phyloP scores from a whole-genome alignment of 2,888 invertebrate genomes.

The Zygogramma bicolorata region DNA sequence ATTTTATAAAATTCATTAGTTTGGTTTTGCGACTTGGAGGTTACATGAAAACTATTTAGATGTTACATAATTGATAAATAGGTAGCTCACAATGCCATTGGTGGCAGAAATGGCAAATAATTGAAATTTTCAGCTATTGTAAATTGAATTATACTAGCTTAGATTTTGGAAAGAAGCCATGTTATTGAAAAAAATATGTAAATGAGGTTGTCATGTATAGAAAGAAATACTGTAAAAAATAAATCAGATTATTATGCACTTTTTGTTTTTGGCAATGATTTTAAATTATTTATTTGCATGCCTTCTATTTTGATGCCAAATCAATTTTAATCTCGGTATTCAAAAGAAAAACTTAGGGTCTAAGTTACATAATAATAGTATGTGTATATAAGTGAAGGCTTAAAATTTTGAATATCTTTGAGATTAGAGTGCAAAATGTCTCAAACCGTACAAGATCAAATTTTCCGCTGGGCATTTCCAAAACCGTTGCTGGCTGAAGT shows the following conservation, averaged over 20 bases:
- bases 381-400: constrained; percentile 48
- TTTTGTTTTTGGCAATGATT: constrained; percentile 4
- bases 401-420: constrained; percentile 47
- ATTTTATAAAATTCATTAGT: not conserved
- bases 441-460: constrained; percentile 46
- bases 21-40: constrained; percentile 5
- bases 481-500: constrained; percentile 31
- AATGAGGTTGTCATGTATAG: constrained; percentile 4
- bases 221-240: constrained; percentile 18
- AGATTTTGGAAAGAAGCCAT: not conserved
- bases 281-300: constrained; percentile 17
- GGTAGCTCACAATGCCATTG: constrained; percentile 12
- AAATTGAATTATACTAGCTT: not conserved
- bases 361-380: constrained; percentile 43
- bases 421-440: constrained; percentile 43
- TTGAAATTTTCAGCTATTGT: not conserved
- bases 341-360: constrained; percentile 42
- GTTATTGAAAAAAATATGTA: constrained; percentile 1
- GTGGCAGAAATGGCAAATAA: not conserved
- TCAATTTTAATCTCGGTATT: constrained; percentile 46
- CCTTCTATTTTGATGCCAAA: constrained; percentile 41
- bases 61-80: constrained; percentile 19
- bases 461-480: constrained; percentile 27
- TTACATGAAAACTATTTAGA: constrained; percentile 15
- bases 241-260: constrained; percentile 7